Conservation (phyloP, 64 coral and sea anemone species). For the Orbicella faveolata region DNA sequence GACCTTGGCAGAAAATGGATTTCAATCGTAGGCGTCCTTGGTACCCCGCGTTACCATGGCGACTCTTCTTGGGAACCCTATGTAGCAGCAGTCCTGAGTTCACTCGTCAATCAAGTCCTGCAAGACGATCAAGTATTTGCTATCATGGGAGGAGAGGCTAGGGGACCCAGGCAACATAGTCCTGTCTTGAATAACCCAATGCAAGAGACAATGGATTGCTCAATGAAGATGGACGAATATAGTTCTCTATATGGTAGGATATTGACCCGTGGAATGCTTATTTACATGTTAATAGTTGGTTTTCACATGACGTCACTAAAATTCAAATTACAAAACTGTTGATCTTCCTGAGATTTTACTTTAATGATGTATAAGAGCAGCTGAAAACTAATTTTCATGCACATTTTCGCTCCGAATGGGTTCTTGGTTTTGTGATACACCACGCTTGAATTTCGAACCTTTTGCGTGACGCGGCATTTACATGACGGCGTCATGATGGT, state of each 20-base stretch:
- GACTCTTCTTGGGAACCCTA: conserved; percentile 8
- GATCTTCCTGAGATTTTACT: too few relatives aligned
- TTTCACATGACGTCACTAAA: too few relatives aligned
- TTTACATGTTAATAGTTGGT: neutral
- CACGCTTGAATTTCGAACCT: too few relatives aligned
- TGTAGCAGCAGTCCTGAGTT: conserved; percentile 3
- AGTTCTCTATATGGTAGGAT: neutral
- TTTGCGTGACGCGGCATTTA: too few relatives aligned
- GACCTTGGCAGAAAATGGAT: conserved; percentile 23
- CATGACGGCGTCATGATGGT: too few relatives aligned
- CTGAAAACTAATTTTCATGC: too few relatives aligned
- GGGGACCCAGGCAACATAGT: neutral
- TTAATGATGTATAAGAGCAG: too few relatives aligned
- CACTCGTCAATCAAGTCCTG: conserved; percentile 5
- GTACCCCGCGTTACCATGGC: conserved; percentile 18
- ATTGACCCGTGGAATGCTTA: neutral
- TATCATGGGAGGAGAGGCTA: neutral
- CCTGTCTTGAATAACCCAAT: neutral
- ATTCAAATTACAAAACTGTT: too few relatives aligned
- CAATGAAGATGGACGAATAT: neutral
- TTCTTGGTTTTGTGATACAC: too few relatives aligned
- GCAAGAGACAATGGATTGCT: conserved; percentile 3
- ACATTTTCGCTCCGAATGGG: too few relatives aligned
- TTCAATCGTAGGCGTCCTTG: neutral
- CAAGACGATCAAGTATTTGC: conserved; percentile 41